These are phyloP conservation scores for Myotis daubentonii DNA, from an alignment of 2,797 vertebrate species.

Conservation along the genomic window DNA sequence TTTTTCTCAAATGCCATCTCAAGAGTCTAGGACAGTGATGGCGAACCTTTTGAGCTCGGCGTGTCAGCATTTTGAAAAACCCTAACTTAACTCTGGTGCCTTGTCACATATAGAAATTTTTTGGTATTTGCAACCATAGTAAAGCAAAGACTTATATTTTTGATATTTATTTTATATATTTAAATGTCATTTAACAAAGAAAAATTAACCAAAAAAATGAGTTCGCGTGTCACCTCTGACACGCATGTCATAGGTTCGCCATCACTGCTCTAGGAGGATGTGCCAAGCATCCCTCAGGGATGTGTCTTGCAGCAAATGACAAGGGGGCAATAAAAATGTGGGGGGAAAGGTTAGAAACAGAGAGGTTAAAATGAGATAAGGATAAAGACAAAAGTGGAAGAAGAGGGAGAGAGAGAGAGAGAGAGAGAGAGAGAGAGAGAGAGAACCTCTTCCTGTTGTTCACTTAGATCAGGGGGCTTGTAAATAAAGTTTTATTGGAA, in stretches of 20 bases:
- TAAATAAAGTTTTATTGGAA: constrained; percentile 54
- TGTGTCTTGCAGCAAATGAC: neutral
- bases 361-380: neutral
- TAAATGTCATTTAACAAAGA: too few species aligned
- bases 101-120: too few species aligned
- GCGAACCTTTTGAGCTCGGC: too few species aligned
- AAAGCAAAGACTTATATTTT: too few species aligned
- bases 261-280: neutral
- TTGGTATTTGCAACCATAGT: too few species aligned
- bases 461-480: neutral
- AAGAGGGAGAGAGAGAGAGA: neutral
- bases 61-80: too few species aligned
- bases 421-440: neutral
- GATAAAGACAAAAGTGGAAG: neutral
- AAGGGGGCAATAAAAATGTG: neutral
- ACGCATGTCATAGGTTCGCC: too few species aligned
- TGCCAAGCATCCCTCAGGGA: neutral
- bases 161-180: too few species aligned
- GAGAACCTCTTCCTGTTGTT: neutral
- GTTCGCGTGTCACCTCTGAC: too few species aligned
- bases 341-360: neutral
- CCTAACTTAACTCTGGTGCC: too few species aligned
- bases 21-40: neutral
- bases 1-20: constrained; percentile 26
- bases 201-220: too few species aligned